Base-by-base conservation (phyloP, 2,797 vertebrate genomes). In the Morelia viridis region DNA sequence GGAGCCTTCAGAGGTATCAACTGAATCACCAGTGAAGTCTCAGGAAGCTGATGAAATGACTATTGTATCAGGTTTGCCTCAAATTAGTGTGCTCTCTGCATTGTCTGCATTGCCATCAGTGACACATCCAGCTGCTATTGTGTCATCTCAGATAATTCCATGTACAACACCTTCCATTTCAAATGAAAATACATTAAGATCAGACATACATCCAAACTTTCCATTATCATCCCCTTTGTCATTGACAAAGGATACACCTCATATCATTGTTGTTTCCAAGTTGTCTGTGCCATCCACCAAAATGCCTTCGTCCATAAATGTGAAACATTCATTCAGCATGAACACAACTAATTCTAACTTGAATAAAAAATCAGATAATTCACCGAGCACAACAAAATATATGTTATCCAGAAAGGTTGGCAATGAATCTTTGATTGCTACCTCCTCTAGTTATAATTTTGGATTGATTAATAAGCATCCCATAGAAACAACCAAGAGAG, bases 41-140 rank as follows among this genome's bases (percentile, higher is more conserved):
- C 97, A 93, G 90, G 94, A 96, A 87, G 94, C 90, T 94, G 95
- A 96, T 84, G 97, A 97, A 96, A 96, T 96, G 87, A 96, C 97
- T 92, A 92, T 96, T 84, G 93, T 95, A 96, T 98, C 98, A 99
- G 99, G 99, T 99, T 98, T 98, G 98, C 97, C 96, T 96, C 96
- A 94, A 90, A 96, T 95, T 94, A 96, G 96, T 96, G 97, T 95
- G 96, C 94, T 94, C 90, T 95, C 95, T 91, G 65, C 95, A 58
- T 94, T 95, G 92, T 93, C 95, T 93, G 88, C 65, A 83, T 92
- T 90, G 91, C 95, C 93, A 26, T 92, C 95, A 91, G 94, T 92
- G 94, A 94, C 91, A 76, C 93, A 90, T 85, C 93, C 0, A 12
- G 91, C 92, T n/a, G 1, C 94, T 86, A 89, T 89, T 94, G 86